Conservation (phyloP, 2,888 invertebrate species). For the Artemia sp. region DNA sequence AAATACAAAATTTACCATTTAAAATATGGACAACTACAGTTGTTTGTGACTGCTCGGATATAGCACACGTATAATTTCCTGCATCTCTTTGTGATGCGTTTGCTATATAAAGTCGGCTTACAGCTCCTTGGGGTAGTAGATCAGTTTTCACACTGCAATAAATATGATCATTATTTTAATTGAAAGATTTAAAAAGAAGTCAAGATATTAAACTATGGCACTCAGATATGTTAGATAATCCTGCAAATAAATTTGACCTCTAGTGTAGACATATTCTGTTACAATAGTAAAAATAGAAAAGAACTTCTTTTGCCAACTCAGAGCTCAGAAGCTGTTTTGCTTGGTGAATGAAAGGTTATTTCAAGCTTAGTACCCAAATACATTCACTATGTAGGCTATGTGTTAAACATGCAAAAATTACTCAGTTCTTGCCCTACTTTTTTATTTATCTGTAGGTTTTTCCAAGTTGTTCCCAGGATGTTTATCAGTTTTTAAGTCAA, state of each 20-base stretch:
- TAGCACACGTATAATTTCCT: constrained; percentile 57
- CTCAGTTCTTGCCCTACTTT: too few species aligned
- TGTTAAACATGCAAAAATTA: too few species aligned
- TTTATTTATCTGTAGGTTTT: too few species aligned
- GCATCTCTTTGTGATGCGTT: constrained; percentile 59
- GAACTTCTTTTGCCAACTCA: too few species aligned
- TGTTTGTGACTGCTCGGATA: constrained; percentile 22
- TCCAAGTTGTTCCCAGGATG: too few species aligned
- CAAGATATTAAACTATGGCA: not conserved
- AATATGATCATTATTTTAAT: constrained; percentile 20
- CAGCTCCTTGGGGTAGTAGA: constrained; percentile 47
- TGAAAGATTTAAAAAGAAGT: not conserved
- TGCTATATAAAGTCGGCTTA: constrained; percentile 58
- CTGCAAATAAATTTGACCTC: not conserved
- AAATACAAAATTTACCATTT: constrained; percentile 34
- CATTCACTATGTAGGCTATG: too few species aligned
- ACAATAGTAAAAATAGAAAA: not conserved
- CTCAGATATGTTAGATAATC: not conserved
- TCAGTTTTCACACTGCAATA: constrained; percentile 56
- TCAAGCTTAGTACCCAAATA: too few species aligned
- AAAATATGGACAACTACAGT: constrained; percentile 39
- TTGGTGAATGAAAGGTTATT: too few species aligned
- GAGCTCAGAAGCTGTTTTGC: too few species aligned
- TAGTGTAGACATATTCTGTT: not conserved
- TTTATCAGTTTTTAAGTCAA: too few species aligned